A percentile compares a stretch with the other conserved stretches of the same genome.
phyloP scores from a whole-genome alignment of 2,888 invertebrate species.

The Lepetodrilus schrolli region DNA sequence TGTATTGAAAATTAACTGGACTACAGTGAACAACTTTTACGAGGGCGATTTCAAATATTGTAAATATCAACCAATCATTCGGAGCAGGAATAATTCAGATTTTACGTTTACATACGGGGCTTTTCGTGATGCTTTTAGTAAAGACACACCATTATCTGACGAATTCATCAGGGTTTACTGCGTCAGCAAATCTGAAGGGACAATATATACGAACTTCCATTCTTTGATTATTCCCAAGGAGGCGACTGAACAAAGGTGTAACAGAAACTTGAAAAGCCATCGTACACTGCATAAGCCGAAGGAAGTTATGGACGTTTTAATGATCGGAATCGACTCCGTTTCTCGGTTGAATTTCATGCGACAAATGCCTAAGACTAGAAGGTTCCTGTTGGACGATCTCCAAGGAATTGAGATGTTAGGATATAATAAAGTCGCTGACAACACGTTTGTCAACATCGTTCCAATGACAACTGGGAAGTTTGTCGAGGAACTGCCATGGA shows the following conservation, averaged over 20 bases:
- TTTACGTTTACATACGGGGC: conserved; percentile 46
- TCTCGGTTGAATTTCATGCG: conserved; percentile 89
- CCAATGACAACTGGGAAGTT: conserved; percentile 80
- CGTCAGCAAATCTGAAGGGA: conserved; percentile 52
- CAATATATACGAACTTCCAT: conserved; percentile 67
- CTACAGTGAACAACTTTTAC: conserved; percentile 44
- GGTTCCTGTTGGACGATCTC: conserved; percentile 80
- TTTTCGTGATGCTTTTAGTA: conserved; percentile 37
- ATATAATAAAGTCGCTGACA: conserved; percentile 94
- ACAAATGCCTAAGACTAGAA: conserved; percentile 83
- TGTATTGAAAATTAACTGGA: conserved; percentile 52
- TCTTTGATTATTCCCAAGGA: conserved; percentile 60
- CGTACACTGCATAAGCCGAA: conserved; percentile 40
- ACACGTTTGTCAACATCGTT: conserved; percentile 92
- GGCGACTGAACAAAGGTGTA: conserved; percentile 40
- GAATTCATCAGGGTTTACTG: conserved; percentile 69
- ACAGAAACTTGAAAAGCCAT: conserved; percentile 40
- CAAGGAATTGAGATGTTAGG: conserved; percentile 87
- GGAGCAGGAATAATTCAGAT: conserved; percentile 47
- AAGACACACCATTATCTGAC: conserved; percentile 48
- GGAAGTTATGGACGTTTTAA: conserved; percentile 81
- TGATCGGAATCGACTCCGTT: conserved; percentile 89
- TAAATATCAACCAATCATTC: conserved; percentile 57
- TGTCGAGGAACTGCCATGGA: conserved; percentile 48
- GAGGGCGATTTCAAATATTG: conserved; percentile 63